These are phyloP conservation scores for Myotis yumanensis DNA, from an alignment of 2,113 vertebrate genomes.

Conservation along the genomic window DNA sequence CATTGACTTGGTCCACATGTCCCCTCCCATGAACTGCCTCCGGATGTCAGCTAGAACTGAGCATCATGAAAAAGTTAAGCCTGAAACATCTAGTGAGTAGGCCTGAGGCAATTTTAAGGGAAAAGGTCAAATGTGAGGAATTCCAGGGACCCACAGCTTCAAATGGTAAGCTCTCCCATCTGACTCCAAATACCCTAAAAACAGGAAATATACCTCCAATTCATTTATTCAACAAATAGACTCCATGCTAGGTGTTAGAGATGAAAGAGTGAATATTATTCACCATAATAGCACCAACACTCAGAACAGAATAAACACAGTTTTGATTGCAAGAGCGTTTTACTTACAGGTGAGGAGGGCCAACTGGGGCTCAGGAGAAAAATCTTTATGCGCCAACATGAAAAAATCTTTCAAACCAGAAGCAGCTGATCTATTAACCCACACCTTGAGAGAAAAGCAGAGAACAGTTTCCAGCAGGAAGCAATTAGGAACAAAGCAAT, in stretches of 20 bases:
- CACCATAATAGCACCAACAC: background rate
- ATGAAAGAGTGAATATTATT: background rate
- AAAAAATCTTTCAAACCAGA: constrained; percentile 14
- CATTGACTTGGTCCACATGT: background rate
- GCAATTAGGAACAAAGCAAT: background rate
- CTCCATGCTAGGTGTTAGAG: background rate
- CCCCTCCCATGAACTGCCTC: background rate
- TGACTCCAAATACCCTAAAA: background rate
- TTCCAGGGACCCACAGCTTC: background rate
- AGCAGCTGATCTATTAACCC: background rate
- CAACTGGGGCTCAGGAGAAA: background rate
- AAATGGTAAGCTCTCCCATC: background rate
- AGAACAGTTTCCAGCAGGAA: background rate
- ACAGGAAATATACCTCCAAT: background rate
- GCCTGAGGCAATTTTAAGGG: too few species aligned
- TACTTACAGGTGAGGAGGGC: background rate
- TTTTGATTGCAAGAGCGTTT: background rate
- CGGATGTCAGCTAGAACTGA: too few species aligned
- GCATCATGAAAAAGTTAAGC: too few species aligned
- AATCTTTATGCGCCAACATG: background rate
- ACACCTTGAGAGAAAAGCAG: background rate
- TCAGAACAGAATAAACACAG: background rate
- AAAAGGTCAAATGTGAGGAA: constrained; percentile 27
- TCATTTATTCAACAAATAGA: constrained; percentile 9
- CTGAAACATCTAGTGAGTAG: too few species aligned